These are phyloP conservation scores for Drosophila tsacasi DNA, from an alignment of 1,140 invertebrate genomes.

Conservation along the genomic window DNA sequence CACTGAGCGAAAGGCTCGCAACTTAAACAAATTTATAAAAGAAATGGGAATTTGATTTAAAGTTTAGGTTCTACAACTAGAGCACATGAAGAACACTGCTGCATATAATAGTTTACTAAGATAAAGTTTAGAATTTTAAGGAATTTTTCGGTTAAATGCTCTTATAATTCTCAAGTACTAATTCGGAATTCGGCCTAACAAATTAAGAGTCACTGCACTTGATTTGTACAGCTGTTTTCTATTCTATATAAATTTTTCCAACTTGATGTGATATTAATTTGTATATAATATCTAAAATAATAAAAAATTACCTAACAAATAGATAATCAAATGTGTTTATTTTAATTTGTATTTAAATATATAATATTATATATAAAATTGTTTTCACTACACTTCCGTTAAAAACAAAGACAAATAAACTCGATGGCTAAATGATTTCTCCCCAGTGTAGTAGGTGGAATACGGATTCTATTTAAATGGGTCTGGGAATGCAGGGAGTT, in stretches of 20 bases:
- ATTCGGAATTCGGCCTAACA: background rate
- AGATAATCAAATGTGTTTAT: background rate
- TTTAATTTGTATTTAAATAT: too few relatives aligned
- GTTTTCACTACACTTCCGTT: too few relatives aligned
- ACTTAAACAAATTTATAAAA: too few relatives aligned
- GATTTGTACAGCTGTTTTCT: too few relatives aligned
- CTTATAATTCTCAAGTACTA: background rate
- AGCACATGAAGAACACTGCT: background rate
- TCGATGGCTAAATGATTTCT: background rate
- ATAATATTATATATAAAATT: too few relatives aligned
- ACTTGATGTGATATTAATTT: background rate
- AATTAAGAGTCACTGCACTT: too few relatives aligned
- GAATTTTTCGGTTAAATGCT: background rate
- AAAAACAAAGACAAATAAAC: background rate
- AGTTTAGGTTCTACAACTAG: background rate
- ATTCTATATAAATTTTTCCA: too few relatives aligned
- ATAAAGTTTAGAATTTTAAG: background rate
- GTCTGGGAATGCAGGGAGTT: constrained; percentile 1
- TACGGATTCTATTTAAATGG: constrained; percentile 2
- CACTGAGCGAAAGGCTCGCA: background rate
- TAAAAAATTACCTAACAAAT: background rate
- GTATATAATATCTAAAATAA: background rate
- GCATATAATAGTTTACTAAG: background rate
- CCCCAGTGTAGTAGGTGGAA: background rate
- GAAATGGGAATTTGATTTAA: background rate